phyloP scores from a whole-genome alignment of 2,113 vertebrate species.

The Terrapene triunguis region DNA sequence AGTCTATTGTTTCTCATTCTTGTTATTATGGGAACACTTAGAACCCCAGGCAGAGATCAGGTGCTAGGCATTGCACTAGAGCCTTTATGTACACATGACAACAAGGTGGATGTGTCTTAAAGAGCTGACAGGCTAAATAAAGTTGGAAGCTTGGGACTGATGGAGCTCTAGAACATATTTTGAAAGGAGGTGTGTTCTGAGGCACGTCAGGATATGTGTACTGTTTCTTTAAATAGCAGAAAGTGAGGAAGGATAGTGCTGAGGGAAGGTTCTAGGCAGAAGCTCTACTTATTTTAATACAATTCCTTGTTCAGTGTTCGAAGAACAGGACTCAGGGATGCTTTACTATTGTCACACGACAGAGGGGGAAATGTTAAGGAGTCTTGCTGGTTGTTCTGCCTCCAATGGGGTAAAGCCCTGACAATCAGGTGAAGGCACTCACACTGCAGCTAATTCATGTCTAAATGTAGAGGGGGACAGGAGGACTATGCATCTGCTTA shows the following conservation, averaged over 20 bases:
- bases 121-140: rapidly evolving
- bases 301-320: neutral
- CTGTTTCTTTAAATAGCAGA: neutral
- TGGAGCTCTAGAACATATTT: neutral
- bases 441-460: neutral
- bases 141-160: neutral
- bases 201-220: rapidly evolving
- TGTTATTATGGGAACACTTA: neutral
- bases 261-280: neutral
- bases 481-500: neutral
- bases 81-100: neutral
- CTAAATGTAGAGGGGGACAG: neutral
- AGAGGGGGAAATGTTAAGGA: neutral
- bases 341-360: rapidly evolving
- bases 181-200: neutral
- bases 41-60: neutral
- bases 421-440: neutral
- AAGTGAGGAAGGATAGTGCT: neutral
- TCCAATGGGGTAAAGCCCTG: neutral
- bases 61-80: neutral
- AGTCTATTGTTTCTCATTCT: neutral
- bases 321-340: neutral
- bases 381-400: neutral
- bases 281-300: neutral
- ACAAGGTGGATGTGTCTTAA: neutral